A percentile compares a stretch with the other conserved stretches of the same genome.
Evolutionary conservation across 1,140 invertebrate genomes (phyloP).

Genomic region (Acyrthosiphon pisum): DNA sequence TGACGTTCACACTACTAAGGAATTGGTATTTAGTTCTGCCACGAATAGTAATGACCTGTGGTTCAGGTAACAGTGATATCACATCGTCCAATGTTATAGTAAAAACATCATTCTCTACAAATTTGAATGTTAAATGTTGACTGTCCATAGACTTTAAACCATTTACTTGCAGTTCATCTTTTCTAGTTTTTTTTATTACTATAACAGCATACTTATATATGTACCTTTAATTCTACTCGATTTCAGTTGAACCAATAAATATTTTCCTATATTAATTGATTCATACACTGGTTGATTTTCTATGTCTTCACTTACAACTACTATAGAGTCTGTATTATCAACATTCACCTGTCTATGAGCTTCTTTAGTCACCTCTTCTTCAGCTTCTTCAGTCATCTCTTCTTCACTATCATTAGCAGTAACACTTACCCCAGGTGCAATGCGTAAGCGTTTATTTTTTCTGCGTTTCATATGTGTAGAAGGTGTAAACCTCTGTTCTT

Average conservation of each 20-base stretch:
- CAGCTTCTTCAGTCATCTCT: too few species aligned
- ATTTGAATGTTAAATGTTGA: not conserved
- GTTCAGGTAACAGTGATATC: constrained; percentile 11
- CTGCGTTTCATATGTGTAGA: too few species aligned
- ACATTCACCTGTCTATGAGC: not conserved
- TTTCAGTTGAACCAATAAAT: not conserved
- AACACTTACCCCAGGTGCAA: too few species aligned
- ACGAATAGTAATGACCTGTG: not conserved
- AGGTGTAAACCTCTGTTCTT: too few species aligned
- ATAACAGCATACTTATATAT: constrained; percentile 5
- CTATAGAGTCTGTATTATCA: not conserved
- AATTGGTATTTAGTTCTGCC: not conserved
- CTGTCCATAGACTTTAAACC: not conserved
- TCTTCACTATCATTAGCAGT: too few species aligned
- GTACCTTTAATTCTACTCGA: not conserved
- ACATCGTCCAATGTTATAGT: not conserved
- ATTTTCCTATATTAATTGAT: not conserved
- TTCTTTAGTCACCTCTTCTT: too few species aligned
- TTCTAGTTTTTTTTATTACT: not conserved
- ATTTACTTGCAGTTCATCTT: not conserved
- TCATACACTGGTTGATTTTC: too few species aligned
- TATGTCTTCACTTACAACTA: too few species aligned
- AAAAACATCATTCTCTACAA: not conserved
- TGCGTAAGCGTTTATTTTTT: too few species aligned
- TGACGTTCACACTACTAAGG: not conserved